Conservation (phyloP, 2,797 vertebrate species). For the Poecilia wingei region DNA sequence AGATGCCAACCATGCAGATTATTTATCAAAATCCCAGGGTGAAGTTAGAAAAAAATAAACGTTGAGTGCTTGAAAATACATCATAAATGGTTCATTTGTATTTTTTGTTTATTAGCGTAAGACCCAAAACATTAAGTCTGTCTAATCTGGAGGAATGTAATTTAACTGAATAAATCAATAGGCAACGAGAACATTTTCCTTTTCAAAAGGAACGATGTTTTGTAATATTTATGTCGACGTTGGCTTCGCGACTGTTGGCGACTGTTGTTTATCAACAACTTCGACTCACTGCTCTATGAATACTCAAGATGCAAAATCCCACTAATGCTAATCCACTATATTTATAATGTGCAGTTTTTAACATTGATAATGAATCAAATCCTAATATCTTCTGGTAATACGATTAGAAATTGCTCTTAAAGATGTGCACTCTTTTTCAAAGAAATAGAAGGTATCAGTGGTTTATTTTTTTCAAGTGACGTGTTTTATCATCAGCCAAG, state of each 20-base stretch:
- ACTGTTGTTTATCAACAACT: slow-evolving; percentile 34
- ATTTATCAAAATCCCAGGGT: neutral
- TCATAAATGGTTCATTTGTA: neutral
- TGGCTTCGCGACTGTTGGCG: slow-evolving; percentile 31
- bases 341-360: slow-evolving; percentile 64
- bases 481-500: slow-evolving; percentile 71
- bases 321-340: slow-evolving; percentile 63
- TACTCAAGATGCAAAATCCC: slow-evolving; percentile 42
- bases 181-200: slow-evolving; percentile 25
- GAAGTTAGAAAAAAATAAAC: neutral
- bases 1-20: neutral
- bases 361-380: slow-evolving; percentile 63
- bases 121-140: neutral
- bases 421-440: slow-evolving; percentile 44
- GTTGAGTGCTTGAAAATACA: neutral
- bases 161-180: slow-evolving; percentile 29
- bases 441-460: slow-evolving; percentile 47
- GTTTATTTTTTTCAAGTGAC: slow-evolving; percentile 54
- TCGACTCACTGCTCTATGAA: slow-evolving; percentile 41
- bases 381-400: slow-evolving; percentile 64
- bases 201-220: slow-evolving; percentile 29
- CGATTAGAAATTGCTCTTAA: slow-evolving; percentile 56
- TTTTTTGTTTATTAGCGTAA: slow-evolving; percentile 1
- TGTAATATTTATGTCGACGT: slow-evolving; percentile 29
- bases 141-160: slow-evolving; percentile 21